phyloP scores from a whole-genome alignment of 2,888 invertebrate species.

The Macrosoma leucophasiata region DNA sequence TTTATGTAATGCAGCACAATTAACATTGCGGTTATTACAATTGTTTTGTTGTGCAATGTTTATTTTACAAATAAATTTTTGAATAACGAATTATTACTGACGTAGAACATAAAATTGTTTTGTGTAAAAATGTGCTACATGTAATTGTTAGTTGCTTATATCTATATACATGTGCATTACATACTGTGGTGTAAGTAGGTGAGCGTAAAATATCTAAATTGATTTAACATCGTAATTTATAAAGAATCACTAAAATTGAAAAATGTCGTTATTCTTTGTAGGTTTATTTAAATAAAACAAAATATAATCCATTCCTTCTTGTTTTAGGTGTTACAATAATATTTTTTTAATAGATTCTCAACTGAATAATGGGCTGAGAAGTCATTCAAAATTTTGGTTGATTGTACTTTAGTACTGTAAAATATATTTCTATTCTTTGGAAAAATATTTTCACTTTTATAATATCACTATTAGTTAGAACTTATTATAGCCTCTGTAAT shows the following conservation, averaged over 20 bases:
- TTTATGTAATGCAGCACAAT: too few relatives aligned
- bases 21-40: too few relatives aligned
- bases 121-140: too few relatives aligned
- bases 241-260: constrained; percentile 26
- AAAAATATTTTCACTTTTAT: constrained; percentile 36
- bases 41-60: too few relatives aligned
- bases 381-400: constrained; percentile 34
- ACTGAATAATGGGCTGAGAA: constrained; percentile 32
- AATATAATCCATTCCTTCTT: constrained; percentile 69
- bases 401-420: constrained; percentile 42
- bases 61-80: too few relatives aligned
- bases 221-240: constrained; percentile 24
- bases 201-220: constrained; percentile 16
- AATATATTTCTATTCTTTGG: constrained; percentile 43
- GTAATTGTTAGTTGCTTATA: too few relatives aligned
- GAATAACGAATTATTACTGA: too few relatives aligned
- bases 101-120: too few relatives aligned
- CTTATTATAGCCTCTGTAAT: constrained; percentile 42
- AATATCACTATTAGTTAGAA: constrained; percentile 34
- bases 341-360: constrained; percentile 14
- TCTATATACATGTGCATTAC: too few relatives aligned
- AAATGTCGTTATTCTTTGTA: constrained; percentile 28
- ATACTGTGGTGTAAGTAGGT: constrained; percentile 28
- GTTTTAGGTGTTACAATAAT: constrained; percentile 45
- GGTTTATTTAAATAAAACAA: too few relatives aligned